Evolutionary conservation across 2,797 vertebrate genomes (phyloP).

Genomic region (Sebastes oblongus): DNA sequence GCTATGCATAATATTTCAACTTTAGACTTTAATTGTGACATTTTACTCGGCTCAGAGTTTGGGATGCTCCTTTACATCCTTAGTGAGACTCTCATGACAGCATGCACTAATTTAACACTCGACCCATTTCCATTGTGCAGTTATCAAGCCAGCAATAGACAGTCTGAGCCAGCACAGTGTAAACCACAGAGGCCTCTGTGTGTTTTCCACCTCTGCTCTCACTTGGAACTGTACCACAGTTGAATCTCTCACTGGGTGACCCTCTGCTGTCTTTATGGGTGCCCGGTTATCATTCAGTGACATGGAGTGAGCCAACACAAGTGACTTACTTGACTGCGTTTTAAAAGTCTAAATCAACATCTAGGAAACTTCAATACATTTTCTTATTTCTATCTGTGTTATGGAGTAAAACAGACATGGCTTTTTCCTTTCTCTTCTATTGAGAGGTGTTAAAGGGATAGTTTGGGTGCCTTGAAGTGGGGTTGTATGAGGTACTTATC

Average conservation of each 20-base stretch:
- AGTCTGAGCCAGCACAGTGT: neutral
- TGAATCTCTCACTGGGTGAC: slow-evolving; percentile 26
- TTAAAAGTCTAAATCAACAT: neutral
- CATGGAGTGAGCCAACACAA: neutral
- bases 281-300: neutral
- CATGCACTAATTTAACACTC: slow-evolving; percentile 8
- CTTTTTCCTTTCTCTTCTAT: neutral
- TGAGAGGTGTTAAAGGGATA: neutral
- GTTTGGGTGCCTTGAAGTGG: too few relatives aligned
- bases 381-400: neutral
- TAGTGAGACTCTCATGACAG: neutral
- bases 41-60: slow-evolving; percentile 10
- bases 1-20: neutral
- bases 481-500: too few relatives aligned
- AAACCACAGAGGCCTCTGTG: neutral
- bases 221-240: slow-evolving; percentile 41
- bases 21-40: neutral
- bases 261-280: neutral
- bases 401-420: neutral
- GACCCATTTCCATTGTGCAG: neutral
- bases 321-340: neutral
- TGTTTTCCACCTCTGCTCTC: slow-evolving; percentile 35
- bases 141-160: slow-evolving; percentile 8
- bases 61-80: neutral
- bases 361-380: neutral